Evolutionary conservation across 1,140 invertebrate species (phyloP), one percentile per base, ranked within the genome.

Genomic region (Drosophila cardini): DNA sequence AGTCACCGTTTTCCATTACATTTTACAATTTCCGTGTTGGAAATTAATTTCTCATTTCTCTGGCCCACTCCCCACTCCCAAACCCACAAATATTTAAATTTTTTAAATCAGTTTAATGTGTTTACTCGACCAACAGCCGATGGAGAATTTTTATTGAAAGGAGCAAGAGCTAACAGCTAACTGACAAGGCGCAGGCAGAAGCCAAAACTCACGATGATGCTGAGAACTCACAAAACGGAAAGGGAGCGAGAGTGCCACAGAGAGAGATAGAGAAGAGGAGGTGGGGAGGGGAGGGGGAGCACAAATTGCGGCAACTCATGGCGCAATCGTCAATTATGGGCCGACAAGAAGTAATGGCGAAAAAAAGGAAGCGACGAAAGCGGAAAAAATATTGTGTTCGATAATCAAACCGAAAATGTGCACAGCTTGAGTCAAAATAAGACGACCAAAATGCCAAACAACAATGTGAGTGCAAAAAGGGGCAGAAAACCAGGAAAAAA

Each of bases 321-420:
- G 84, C 83, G 76, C 76, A 87, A 87, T 87, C 84, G 84, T 89
- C 84, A 89, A 87, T 87, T 87, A 87, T 84, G 84, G 84, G 72
- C 72, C 79, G 81, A 83, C 84, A 86, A 83, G 72, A 74, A 83
- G 46, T 67, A 63, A 72, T 60, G 62, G 55, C 55, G 40, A 48
- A 21, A 40, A n/a, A 46, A 42, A 62, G 61, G 63, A 70, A 70
- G 65, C 68, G 46, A 64, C 68, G 42, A 79, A 87, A 86, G 77
- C 80, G 84, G 79, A 87, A 87, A 87, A 87, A 89, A 87, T 87
- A 87, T 87, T 87, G 83, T 83, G 84, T 84, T 87, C 83, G 80
- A 87, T 87, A 87, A 87, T 87, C 83, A 87, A 89, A 87, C 83
- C 83, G 80, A 87, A 87, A 87, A 87, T 87, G 83, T 87, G 84